Base-by-base conservation (phyloP, 2,113 vertebrate genomes). In the Clarias batrachus region DNA sequence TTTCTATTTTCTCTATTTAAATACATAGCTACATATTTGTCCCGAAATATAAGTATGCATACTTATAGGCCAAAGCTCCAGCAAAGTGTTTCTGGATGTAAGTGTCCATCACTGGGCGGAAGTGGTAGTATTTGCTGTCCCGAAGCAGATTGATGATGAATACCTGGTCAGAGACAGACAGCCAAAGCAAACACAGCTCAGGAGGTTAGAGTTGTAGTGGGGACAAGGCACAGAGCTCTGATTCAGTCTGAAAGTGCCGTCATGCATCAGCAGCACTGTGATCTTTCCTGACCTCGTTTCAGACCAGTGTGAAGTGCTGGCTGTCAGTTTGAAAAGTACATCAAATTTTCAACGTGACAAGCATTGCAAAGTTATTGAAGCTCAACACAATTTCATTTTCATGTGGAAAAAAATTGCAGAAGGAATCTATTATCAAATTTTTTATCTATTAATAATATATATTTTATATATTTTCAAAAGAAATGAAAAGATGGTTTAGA, bases 1-100 rank as follows among this genome's bases (percentile, higher is more conserved):
- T 59, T 54, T n/a, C n/a, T n/a, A n/a, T n/a, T n/a, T n/a, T n/a
- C n/a, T n/a, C n/a, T n/a, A n/a, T 25, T 12, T 9, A 48, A 62
- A 63, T 17, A 68, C 37, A 54, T 27, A 5, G 54, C 54, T 33
- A 37, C 10, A 27, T 54, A 82, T 27, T 41, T 84, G 1, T 30
- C 16, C 54, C 16, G 1, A 59, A 73, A 65, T n/a, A 12, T 3
- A 62, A 33, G 8, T 7, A 68, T 30, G 89, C 97, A 93, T 94
- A 99, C 98, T 98, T 99, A 93, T 99, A 99, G 84, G 98, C 98
- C 93, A 99, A 89, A 0, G 98, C 98, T 87, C 98, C 98, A 79
- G 98, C 98, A 87, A 99, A 99, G 93, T 99, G 98, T 90, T 99
- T 99, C 93, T 98, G 97, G 92, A 99, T 99, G 79, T 99, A 99